Percentiles rank a stretch among this genome's conserved stretches.
These are phyloP conservation scores for Lagorchestes hirsutus DNA, from an alignment of 2,797 vertebrate genomes.

Conservation along the genomic window DNA sequence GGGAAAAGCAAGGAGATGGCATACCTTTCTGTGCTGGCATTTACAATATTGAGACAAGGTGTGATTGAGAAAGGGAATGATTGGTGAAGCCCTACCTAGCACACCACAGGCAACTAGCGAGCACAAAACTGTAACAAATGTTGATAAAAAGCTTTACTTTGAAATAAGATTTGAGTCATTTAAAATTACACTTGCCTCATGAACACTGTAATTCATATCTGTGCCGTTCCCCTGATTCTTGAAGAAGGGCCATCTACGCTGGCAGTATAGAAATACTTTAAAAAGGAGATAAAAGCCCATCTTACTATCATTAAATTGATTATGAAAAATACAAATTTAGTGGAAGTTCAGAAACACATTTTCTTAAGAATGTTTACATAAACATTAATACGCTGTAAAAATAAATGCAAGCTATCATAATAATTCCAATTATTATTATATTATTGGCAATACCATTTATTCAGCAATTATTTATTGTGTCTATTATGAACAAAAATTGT, in stretches of 20 bases:
- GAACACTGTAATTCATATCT: conserved; percentile 21
- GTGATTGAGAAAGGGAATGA: neutral
- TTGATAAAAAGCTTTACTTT: conserved; percentile 42
- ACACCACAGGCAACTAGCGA: neutral
- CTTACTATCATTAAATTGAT: conserved; percentile 28
- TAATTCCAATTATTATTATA: conserved; percentile 17
- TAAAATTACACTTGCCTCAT: conserved; percentile 25
- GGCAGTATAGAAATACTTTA: conserved; percentile 26
- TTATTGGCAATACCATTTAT: neutral
- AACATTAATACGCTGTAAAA: neutral
- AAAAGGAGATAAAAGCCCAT: neutral
- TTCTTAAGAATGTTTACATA: conserved; percentile 3
- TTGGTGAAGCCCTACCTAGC: neutral
- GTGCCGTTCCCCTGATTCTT: neutral
- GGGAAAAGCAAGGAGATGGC: neutral
- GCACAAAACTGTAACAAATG: neutral
- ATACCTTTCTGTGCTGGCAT: neutral
- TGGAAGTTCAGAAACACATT: conserved; percentile 17
- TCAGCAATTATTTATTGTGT: neutral
- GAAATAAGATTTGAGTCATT: conserved; percentile 16
- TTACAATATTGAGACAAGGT: neutral
- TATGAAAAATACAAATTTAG: neutral
- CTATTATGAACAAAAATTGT: neutral
- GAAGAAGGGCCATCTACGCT: conserved; percentile 17
- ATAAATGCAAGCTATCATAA: conserved; percentile 10